phyloP scores from a whole-genome alignment of 1,140 invertebrate species.

The Helicoverpa armigera region DNA sequence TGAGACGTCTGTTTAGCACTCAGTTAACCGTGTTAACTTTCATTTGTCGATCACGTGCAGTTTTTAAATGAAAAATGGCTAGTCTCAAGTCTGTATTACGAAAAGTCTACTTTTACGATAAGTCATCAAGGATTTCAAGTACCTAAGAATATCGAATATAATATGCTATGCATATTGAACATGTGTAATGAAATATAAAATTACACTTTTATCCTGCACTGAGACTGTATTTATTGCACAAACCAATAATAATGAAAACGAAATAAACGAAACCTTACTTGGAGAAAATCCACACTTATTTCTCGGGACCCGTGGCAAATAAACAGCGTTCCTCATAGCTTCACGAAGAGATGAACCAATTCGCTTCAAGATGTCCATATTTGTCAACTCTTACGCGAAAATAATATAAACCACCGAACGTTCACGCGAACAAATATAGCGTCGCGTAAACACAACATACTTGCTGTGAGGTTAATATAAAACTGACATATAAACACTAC shows the following conservation, averaged over 20 bases:
- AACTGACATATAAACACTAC: constrained; percentile 55
- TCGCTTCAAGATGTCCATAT: constrained; percentile 57
- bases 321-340: constrained; percentile 49
- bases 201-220: no score
- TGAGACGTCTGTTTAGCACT: background rate
- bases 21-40: background rate
- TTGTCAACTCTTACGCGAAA: constrained; percentile 52
- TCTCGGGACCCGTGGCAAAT: constrained; percentile 16
- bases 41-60: background rate
- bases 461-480: constrained; percentile 54
- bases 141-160: no score
- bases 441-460: constrained; percentile 63
- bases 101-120: no score
- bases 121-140: no score
- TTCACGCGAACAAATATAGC: constrained; percentile 26
- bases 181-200: no score
- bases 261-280: constrained; percentile 57
- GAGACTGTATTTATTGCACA: no score
- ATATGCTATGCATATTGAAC: no score
- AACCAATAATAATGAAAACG: background rate
- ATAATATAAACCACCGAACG: constrained; percentile 46
- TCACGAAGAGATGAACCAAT: constrained; percentile 47
- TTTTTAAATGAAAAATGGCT: no score
- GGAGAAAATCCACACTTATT: constrained; percentile 51
- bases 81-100: no score